Percentiles rank a stretch among this genome's conserved stretches.
Evolutionary conservation across 2,113 vertebrate species (phyloP).

Genomic region (Cyprinus carpio): DNA sequence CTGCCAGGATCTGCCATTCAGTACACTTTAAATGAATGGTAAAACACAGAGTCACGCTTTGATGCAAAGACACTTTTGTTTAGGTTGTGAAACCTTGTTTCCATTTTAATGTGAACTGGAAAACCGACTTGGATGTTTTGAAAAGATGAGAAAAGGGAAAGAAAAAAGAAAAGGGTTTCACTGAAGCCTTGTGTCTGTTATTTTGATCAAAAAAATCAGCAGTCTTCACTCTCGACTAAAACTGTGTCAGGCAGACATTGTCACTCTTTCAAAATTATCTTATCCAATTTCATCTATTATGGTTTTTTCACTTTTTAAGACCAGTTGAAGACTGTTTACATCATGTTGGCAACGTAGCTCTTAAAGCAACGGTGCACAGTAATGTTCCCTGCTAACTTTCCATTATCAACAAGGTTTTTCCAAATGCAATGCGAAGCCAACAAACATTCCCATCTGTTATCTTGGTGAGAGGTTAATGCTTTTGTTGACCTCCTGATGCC

Average conservation of each 20-base stretch:
- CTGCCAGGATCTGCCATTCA: not conserved
- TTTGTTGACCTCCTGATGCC: constrained; percentile 40
- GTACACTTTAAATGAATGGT: not conserved
- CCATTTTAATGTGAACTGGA: not conserved
- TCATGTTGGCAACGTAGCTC: not conserved
- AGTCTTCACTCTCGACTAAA: not conserved
- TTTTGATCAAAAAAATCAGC: not conserved
- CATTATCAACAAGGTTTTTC: constrained; percentile 38
- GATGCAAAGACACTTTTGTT: not conserved
- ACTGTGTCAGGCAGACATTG: constrained; percentile 1
- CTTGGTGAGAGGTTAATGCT: constrained; percentile 45
- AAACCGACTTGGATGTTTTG: not conserved
- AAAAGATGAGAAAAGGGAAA: not conserved
- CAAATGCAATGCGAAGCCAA: constrained; percentile 19
- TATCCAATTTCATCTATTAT: constrained; percentile 26
- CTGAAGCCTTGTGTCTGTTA: not conserved
- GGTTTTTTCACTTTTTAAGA: not conserved
- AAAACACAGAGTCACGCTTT: not conserved
- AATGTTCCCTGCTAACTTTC: constrained; percentile 15
- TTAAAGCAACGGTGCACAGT: not conserved
- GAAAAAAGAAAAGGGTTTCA: not conserved
- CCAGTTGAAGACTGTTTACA: constrained; percentile 23
- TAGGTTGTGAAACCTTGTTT: not conserved
- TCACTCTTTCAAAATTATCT: constrained; percentile 30
- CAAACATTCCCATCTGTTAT: constrained; percentile 49